These are phyloP conservation scores for Ammospiza caudacuta DNA, from an alignment of 2,113 vertebrate genomes.

Conservation along the genomic window DNA sequence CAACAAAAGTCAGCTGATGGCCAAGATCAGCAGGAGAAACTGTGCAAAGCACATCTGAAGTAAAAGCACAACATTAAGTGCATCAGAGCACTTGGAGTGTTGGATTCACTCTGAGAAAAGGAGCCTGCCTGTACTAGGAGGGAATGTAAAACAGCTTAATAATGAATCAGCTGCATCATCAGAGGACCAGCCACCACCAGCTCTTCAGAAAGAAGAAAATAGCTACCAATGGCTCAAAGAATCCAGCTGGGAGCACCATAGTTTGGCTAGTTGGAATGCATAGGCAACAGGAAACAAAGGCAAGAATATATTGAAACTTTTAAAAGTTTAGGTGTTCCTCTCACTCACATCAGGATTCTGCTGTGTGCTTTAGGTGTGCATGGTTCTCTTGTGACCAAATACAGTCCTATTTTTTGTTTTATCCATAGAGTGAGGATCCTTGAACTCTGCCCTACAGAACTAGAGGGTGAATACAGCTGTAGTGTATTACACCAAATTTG, in stretches of 20 bases:
- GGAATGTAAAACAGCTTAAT: not conserved
- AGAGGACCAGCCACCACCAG: not conserved
- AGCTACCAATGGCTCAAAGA: not conserved
- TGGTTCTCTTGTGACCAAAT: not conserved
- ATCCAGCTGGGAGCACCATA: not conserved
- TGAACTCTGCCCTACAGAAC: constrained; percentile 29
- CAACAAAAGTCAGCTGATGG: not conserved
- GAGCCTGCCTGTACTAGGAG: not conserved
- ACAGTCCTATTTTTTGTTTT: not conserved
- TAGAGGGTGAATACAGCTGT: constrained; percentile 19
- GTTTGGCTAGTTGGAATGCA: not conserved
- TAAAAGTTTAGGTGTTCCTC: not conserved
- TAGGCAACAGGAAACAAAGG: not conserved
- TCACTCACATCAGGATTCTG: not conserved
- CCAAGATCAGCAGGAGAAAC: not conserved
- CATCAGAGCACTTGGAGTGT: not conserved
- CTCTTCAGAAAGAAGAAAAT: not conserved
- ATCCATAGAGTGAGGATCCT: not conserved
- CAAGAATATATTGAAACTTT: not conserved
- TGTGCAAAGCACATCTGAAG: not conserved
- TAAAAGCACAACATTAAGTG: not conserved
- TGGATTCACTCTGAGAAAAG: not conserved
- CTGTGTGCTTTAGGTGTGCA: fast-evolving
- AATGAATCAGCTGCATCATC: not conserved
- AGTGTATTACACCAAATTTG: constrained; percentile 15